These are phyloP conservation scores for Chelonoidis abingdonii DNA, from an alignment of 2,113 vertebrate species.

Conservation along the genomic window DNA sequence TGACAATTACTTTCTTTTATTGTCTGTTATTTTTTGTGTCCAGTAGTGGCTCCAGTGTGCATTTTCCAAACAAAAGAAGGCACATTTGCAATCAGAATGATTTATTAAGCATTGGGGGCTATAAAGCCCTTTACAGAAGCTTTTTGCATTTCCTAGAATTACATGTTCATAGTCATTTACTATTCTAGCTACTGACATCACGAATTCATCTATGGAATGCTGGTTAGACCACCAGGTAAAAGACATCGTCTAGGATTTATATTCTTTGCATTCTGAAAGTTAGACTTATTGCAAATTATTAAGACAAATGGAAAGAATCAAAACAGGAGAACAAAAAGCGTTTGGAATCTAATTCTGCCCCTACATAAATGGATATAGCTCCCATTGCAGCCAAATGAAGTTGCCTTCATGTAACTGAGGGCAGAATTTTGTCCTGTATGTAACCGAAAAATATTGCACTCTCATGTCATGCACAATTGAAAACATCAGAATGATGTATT, in stretches of 20 bases:
- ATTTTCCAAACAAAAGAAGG: background rate
- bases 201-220: background rate
- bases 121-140: background rate
- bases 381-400: background rate
- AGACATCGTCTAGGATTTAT: background rate
- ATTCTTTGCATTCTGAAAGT: background rate
- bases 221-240: background rate
- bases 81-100: background rate
- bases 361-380: background rate
- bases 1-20: background rate
- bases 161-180: background rate
- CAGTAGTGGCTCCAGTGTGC: constrained; percentile 1
- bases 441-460: background rate
- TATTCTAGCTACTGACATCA: background rate
- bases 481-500: background rate
- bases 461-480: background rate
- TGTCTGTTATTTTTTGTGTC: background rate
- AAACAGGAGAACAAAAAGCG: background rate
- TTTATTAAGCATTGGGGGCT: background rate
- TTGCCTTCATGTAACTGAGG: background rate
- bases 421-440: background rate
- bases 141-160: background rate
- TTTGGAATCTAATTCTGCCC: background rate
- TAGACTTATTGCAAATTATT: background rate
- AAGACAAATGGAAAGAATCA: background rate